These are phyloP conservation scores for Gorsachius goisagi DNA, from an alignment of 2,113 vertebrate genomes.

Conservation along the genomic window DNA sequence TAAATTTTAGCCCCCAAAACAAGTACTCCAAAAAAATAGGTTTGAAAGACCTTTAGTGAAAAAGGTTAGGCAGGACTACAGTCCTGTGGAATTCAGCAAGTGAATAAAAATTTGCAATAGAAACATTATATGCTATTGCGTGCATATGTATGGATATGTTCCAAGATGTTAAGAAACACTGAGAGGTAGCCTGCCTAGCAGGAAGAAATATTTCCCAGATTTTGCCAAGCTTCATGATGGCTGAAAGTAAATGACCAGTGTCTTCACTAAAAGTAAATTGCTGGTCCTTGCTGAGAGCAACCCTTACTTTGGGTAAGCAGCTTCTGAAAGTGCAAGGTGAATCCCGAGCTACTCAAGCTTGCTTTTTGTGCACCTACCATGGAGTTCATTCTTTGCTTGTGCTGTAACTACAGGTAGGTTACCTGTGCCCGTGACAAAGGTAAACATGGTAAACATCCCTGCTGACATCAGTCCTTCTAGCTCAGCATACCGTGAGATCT, in stretches of 20 bases:
- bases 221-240: not conserved
- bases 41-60: not conserved
- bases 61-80: no score
- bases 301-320: not conserved
- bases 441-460: not conserved
- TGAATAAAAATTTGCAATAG: not conserved
- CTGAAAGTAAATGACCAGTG: not conserved
- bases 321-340: not conserved
- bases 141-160: not conserved
- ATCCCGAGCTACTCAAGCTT: not conserved
- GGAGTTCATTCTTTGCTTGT: not conserved
- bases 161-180: not conserved
- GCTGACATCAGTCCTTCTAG: not conserved
- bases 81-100: not conserved
- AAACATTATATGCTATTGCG: not conserved
- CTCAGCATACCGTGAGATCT: not conserved
- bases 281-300: not conserved
- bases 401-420: not conserved
- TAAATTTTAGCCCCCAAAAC: not conserved
- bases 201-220: not conserved
- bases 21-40: not conserved
- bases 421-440: not conserved
- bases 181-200: not conserved
- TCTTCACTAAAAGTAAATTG: not conserved
- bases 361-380: not conserved